phyloP scores from a whole-genome alignment of 2,113 vertebrate species.

The Lepisosteus oculatus region DNA sequence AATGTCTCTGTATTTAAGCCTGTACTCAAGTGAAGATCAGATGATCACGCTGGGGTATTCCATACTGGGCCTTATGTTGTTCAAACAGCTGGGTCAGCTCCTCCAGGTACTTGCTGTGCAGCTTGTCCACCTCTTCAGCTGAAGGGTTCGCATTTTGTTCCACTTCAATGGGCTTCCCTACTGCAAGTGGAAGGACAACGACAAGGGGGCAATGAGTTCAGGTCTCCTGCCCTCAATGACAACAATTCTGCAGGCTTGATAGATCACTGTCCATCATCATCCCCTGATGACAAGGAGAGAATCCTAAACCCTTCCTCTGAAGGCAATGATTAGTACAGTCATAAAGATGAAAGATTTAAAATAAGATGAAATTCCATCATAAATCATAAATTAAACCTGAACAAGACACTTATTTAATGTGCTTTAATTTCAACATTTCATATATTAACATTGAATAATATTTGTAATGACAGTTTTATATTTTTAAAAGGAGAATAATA shows the following conservation, averaged over 20 bases:
- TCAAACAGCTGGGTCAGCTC: slow-evolving; percentile 31
- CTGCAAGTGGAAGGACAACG: slow-evolving; percentile 4
- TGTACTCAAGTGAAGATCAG: slow-evolving; percentile 11
- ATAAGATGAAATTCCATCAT: background rate
- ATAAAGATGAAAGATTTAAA: background rate
- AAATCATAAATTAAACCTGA: too few species aligned
- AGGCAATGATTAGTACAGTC: background rate
- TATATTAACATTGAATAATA: too few species aligned
- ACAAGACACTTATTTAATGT: too few species aligned
- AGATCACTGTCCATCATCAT: too few species aligned
- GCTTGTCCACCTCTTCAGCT: slow-evolving; percentile 27
- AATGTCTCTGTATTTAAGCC: background rate
- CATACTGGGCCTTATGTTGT: slow-evolving; percentile 30
- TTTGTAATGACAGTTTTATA: too few species aligned
- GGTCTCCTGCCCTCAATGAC: too few species aligned
- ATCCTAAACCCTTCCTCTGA: background rate
- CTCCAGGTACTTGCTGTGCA: slow-evolving; percentile 24
- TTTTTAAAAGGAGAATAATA: too few species aligned
- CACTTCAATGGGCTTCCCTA: slow-evolving; percentile 31
- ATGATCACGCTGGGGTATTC: slow-evolving; percentile 29
- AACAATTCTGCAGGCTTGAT: too few species aligned
- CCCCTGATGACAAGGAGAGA: background rate
- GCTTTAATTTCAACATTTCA: too few species aligned
- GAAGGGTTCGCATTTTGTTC: slow-evolving; percentile 25
- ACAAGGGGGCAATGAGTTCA: too few species aligned